Percentiles rank a stretch among this genome's conserved stretches.
Evolutionary conservation across 2,888 invertebrate species (phyloP).

Genomic region (Chirona hameri): DNA sequence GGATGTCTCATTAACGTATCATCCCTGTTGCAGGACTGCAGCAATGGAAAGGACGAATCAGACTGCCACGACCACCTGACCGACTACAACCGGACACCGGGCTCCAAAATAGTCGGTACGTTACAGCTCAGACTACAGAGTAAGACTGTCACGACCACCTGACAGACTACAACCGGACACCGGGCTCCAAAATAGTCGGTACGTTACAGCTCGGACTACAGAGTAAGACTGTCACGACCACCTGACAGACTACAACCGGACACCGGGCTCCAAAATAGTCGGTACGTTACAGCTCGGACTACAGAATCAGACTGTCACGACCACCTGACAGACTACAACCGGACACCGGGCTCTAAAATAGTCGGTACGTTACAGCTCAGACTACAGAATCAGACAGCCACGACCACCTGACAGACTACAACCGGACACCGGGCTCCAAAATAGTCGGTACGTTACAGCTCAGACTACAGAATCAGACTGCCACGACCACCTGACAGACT

Average conservation of each 20-base stretch:
- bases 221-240: slow-evolving; percentile 52
- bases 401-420: too few species aligned
- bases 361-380: too few species aligned
- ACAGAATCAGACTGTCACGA: slow-evolving; percentile 52
- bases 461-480: too few species aligned
- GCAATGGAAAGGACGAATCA: slow-evolving; percentile 55
- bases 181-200: not conserved
- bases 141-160: slow-evolving; percentile 51
- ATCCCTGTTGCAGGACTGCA: slow-evolving; percentile 52
- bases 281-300: too few species aligned
- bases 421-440: too few species aligned
- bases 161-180: not conserved
- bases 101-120: not conserved
- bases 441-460: too few species aligned
- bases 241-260: slow-evolving; percentile 41
- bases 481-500: too few species aligned
- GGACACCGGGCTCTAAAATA: not conserved
- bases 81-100: not conserved
- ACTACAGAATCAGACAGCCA: too few species aligned
- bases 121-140: too few species aligned
- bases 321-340: slow-evolving; percentile 43
- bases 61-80: slow-evolving; percentile 51
- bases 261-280: not conserved
- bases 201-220: too few species aligned
- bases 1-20: too few species aligned